These are phyloP conservation scores for Xenopus borealis DNA, from an alignment of 2,113 vertebrate genomes.

Conservation along the genomic window DNA sequence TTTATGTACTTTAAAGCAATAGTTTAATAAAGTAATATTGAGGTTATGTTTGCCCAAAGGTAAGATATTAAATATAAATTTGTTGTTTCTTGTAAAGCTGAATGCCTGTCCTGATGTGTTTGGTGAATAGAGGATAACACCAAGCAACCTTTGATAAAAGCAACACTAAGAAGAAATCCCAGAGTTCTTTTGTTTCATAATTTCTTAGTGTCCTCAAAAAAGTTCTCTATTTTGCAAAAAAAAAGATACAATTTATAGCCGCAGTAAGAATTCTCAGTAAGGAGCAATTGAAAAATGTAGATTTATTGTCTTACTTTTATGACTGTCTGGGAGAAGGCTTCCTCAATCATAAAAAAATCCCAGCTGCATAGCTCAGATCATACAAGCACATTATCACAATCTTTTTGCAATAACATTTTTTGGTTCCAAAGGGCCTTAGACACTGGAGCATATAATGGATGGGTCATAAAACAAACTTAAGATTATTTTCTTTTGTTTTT, in stretches of 20 bases:
- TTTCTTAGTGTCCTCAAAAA: constrained; percentile 26
- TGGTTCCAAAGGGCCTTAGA: constrained; percentile 17
- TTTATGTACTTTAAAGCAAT: neutral
- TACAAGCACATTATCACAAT: constrained; percentile 45
- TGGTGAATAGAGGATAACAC: constrained; percentile 16
- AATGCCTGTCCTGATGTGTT: neutral
- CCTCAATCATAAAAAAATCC: constrained; percentile 48
- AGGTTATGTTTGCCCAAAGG: constrained; percentile 1
- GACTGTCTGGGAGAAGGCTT: constrained; percentile 41
- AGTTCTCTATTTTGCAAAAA: constrained; percentile 31
- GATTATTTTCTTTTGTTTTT: constrained; percentile 10
- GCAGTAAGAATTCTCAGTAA: constrained; percentile 42
- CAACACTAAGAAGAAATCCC: constrained; percentile 23
- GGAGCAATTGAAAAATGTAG: constrained; percentile 41
- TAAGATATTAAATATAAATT: constrained; percentile 6
- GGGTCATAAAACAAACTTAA: constrained; percentile 43
- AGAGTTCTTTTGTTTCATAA: constrained; percentile 33
- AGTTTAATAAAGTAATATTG: constrained; percentile 11
- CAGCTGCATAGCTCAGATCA: constrained; percentile 44
- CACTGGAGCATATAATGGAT: constrained; percentile 43
- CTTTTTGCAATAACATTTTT: constrained; percentile 21
- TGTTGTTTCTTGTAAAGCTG: constrained; percentile 4
- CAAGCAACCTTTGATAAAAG: constrained; percentile 21
- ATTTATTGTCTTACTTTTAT: constrained; percentile 46
- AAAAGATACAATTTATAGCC: constrained; percentile 40